phyloP scores from a whole-genome alignment of 2,113 vertebrate species.

The Python bivittatus region DNA sequence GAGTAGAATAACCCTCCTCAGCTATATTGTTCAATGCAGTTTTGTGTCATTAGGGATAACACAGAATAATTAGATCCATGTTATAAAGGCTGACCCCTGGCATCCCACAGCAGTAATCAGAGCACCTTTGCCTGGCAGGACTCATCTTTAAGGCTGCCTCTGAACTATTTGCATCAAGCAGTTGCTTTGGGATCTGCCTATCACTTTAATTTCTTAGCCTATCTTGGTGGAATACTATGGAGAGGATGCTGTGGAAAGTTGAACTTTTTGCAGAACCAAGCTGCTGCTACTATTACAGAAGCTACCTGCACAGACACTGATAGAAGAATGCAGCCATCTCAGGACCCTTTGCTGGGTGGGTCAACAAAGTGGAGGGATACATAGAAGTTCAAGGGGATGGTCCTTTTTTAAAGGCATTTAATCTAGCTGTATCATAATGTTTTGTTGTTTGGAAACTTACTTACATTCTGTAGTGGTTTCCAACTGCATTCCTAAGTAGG shows the following conservation, averaged over 20 bases:
- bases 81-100: not conserved
- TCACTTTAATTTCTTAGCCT: not conserved
- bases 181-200: not conserved
- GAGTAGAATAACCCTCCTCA: not conserved
- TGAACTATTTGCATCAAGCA: not conserved
- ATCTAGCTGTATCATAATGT: not conserved
- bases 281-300: not conserved
- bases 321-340: not conserved
- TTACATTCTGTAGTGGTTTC: not conserved
- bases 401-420: not conserved
- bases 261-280: not conserved
- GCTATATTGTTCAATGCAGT: not conserved
- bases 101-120: not conserved
- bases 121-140: not conserved
- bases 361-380: not conserved
- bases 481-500: not conserved
- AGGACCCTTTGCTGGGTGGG: not conserved
- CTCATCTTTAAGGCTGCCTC: not conserved
- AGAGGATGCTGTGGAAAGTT: not conserved
- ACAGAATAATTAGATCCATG: not conserved
- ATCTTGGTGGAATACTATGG: not conserved
- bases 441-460: slow-evolving; percentile 13
- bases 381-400: not conserved
- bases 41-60: not conserved
- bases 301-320: not conserved